Conservation (phyloP, 1,140 invertebrate genomes). For the Araneus ventricosus region DNA sequence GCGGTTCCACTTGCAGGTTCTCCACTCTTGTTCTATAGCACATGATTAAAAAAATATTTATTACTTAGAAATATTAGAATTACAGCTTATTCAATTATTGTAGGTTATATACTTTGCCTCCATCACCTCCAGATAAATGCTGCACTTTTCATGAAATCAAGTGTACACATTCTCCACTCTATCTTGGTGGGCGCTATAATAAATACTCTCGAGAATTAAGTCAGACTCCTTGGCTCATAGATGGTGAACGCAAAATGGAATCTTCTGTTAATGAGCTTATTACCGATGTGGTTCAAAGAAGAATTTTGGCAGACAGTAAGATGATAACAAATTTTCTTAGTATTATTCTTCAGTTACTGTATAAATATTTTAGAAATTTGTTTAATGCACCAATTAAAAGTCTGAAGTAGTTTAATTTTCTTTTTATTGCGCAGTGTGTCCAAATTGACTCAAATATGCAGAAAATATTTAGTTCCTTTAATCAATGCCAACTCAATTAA, state of each 20-base stretch:
- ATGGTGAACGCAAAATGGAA: conserved; percentile 89
- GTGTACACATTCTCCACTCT: conserved; percentile 77
- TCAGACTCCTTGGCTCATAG: conserved; percentile 96
- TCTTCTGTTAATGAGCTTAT: conserved; percentile 95
- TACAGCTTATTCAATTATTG: not conserved
- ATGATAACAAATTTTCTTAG: conserved; percentile 42
- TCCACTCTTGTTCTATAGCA: too few species aligned
- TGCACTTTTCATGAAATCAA: conserved; percentile 77
- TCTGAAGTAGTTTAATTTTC: too few species aligned
- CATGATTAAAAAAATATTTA: too few species aligned
- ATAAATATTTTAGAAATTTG: too few species aligned
- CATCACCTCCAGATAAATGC: conserved; percentile 60
- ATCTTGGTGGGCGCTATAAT: conserved; percentile 85
- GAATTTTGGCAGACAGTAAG: conserved; percentile 82
- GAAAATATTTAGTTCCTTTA: too few species aligned
- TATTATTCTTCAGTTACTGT: not conserved
- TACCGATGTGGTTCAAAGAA: conserved; percentile 83
- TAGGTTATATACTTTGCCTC: conserved; percentile 60
- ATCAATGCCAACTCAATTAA: too few species aligned
- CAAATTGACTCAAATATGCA: too few species aligned
- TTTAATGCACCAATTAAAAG: too few species aligned
- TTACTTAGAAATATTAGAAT: too few species aligned
- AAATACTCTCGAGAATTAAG: conserved; percentile 92
- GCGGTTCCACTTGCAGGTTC: too few species aligned
- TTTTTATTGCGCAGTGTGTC: too few species aligned